Evolutionary conservation across 2,113 vertebrate genomes (phyloP).

Genomic region (Alosa alosa): DNA sequence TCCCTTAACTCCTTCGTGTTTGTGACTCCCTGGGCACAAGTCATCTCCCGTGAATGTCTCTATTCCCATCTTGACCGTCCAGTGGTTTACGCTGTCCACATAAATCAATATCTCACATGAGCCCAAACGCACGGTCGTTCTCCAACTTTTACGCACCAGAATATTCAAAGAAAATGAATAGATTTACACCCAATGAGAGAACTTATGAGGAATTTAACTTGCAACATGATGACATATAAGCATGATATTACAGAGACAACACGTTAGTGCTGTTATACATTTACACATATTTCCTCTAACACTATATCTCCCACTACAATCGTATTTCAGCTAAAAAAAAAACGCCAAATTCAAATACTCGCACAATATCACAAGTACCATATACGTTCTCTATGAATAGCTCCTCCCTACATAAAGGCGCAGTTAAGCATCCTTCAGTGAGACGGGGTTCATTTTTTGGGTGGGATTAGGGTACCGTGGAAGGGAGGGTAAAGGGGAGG

Average conservation of each 20-base stretch:
- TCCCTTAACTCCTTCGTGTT: conserved; percentile 34
- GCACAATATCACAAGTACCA: background rate
- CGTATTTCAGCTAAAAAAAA: background rate
- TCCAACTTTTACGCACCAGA: background rate
- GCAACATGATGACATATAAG: background rate
- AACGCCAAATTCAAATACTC: background rate
- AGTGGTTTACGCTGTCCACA: background rate
- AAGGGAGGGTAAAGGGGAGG: conserved; percentile 37
- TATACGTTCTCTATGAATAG: background rate
- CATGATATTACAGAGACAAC: background rate
- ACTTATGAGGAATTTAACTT: background rate
- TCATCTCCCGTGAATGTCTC: background rate
- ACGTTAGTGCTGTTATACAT: background rate
- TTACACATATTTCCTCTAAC: background rate
- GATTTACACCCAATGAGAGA: background rate
- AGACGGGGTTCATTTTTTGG: background rate
- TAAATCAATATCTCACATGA: background rate
- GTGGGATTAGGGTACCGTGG: conserved; percentile 17
- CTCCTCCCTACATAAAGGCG: background rate
- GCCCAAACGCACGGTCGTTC: background rate
- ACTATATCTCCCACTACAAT: background rate
- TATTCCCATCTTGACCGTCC: background rate
- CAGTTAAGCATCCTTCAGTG: background rate
- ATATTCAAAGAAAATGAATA: background rate
- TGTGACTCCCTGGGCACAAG: background rate